phyloP scores from a whole-genome alignment of 1,140 invertebrate genomes.

The Venustaconcha ellipsiformis region DNA sequence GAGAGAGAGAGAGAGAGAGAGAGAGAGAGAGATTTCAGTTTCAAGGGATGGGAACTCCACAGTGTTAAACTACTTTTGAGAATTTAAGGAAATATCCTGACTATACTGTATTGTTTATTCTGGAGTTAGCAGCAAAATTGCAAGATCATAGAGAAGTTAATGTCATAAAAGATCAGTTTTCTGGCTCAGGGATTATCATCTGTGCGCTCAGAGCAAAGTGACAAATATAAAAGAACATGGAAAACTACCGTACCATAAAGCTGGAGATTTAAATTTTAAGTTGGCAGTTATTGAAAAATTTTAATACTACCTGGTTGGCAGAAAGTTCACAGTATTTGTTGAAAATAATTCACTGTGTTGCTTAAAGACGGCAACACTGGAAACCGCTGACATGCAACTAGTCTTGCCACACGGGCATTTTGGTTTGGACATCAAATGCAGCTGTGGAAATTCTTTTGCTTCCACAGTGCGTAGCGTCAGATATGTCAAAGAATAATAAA shows the following conservation, averaged over 20 bases:
- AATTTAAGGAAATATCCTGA: background rate
- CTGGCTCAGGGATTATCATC: background rate
- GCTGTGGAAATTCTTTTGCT: background rate
- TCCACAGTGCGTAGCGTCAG: no score
- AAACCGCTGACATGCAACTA: background rate
- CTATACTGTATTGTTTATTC: no score
- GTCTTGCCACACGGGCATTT: background rate
- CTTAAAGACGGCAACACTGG: background rate
- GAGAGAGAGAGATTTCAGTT: background rate
- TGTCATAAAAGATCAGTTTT: background rate
- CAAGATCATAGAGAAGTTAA: background rate
- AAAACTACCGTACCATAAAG: slow-evolving; percentile 16
- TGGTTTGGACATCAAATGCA: background rate
- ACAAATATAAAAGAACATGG: background rate
- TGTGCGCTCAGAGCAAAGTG: background rate
- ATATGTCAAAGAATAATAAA: no score
- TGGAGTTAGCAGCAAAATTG: background rate
- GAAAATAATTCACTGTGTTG: background rate
- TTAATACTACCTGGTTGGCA: background rate
- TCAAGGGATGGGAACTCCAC: slow-evolving; percentile 6
- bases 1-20: no score
- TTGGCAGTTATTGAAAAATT: background rate
- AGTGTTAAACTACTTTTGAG: slow-evolving; percentile 4
- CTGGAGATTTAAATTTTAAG: no score
- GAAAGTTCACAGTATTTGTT: background rate